Percentiles rank a stretch among this genome's conserved stretches.
These are phyloP conservation scores for Sebastes umbrosus DNA, from an alignment of 2,797 vertebrate genomes.

Conservation along the genomic window DNA sequence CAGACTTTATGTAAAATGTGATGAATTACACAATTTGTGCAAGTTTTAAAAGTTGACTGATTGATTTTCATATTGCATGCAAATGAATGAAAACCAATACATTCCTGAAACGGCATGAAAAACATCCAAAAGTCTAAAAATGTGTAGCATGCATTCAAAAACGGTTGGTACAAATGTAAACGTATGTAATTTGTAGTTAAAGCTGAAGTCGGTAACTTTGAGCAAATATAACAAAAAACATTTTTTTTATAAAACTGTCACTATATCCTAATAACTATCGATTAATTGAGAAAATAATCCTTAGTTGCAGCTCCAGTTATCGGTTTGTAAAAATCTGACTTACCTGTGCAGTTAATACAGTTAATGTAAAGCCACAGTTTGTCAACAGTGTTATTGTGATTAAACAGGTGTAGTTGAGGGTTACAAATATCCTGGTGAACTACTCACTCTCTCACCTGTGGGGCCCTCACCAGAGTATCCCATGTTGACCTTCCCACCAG, in stretches of 20 bases:
- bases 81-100: not conserved
- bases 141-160: not conserved
- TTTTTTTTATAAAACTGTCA: no score
- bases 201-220: no score
- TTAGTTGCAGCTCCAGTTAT: not conserved
- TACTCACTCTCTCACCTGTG: conserved; percentile 60
- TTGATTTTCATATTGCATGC: not conserved
- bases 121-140: not conserved
- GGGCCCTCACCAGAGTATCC: conserved; percentile 63
- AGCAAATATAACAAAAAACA: no score
- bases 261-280: not conserved
- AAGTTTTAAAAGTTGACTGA: not conserved
- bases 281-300: not conserved
- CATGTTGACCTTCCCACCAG: conserved; percentile 67
- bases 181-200: not conserved
- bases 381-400: not conserved
- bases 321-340: not conserved
- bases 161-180: not conserved
- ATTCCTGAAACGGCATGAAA: not conserved
- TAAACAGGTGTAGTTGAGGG: not conserved
- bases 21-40: not conserved
- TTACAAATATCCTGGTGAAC: not conserved
- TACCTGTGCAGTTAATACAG: not conserved
- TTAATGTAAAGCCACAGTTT: not conserved
- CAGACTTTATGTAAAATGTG: not conserved